Percentiles rank a stretch among this genome's conserved stretches.
phyloP scores from a whole-genome alignment of 2,888 invertebrate genomes.

The Fragum whitleyi region DNA sequence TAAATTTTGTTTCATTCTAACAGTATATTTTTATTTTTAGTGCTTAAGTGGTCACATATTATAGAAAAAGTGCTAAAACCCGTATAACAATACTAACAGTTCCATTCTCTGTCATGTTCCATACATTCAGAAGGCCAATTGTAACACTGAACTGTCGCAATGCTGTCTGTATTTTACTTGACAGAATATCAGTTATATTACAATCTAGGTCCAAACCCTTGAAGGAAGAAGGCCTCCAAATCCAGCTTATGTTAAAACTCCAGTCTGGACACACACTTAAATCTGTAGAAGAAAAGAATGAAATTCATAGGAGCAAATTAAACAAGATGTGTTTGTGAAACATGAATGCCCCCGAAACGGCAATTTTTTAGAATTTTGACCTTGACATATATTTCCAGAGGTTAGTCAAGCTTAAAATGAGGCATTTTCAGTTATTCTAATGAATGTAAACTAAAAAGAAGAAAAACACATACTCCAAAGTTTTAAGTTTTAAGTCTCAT shows the following conservation, averaged over 20 bases:
- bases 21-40: no score
- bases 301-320: not conserved
- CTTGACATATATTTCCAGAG: no score
- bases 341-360: no score
- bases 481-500: no score
- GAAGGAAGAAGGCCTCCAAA: conserved; percentile 17
- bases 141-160: not conserved
- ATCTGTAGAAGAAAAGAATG: conserved; percentile 16
- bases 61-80: no score
- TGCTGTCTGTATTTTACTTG: not conserved
- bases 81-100: no score
- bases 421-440: not conserved
- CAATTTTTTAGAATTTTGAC: no score
- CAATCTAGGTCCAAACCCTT: not conserved
- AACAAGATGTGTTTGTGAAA: no score
- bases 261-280: conserved; percentile 48
- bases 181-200: not conserved
- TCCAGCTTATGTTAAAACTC: conserved; percentile 57
- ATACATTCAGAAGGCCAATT: not conserved
- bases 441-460: no score
- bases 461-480: no score
- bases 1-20: no score
- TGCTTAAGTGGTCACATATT: no score
- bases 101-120: conserved; percentile 1
- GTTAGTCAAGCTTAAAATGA: not conserved